These are phyloP conservation scores for Clarias pachynema DNA, from an alignment of 2,797 vertebrate species.

Conservation along the genomic window DNA sequence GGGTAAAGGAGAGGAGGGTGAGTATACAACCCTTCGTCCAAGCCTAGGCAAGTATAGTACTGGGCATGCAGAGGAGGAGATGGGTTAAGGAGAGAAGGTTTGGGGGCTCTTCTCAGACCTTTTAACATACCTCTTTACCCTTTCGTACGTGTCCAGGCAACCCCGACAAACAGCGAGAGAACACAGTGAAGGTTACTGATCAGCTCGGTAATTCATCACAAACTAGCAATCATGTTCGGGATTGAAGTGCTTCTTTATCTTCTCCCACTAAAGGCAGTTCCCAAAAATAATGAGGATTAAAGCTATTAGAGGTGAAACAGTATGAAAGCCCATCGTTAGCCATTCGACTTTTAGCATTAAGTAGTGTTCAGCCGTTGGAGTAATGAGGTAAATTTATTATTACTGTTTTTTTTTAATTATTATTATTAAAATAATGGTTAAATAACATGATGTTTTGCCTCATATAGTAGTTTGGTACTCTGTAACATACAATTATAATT, in stretches of 20 bases:
- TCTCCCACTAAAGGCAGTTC: neutral
- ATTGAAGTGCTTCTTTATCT: neutral
- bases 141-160: conserved; percentile 88
- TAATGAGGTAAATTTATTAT: neutral
- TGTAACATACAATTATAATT: neutral
- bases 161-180: conserved; percentile 88
- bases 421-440: neutral
- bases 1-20: conserved; percentile 26
- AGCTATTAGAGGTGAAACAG: conserved; percentile 12
- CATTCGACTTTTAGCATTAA: conserved; percentile 7
- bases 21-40: conserved; percentile 16
- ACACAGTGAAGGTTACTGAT: conserved; percentile 86
- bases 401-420: neutral
- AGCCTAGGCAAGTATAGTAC: conserved; percentile 20
- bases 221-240: conserved; percentile 29
- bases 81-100: conserved; percentile 36
- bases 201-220: conserved; percentile 23
- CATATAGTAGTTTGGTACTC: neutral
- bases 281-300: conserved; percentile 18
- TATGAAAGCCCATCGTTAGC: neutral
- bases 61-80: conserved; percentile 63
- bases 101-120: conserved; percentile 73
- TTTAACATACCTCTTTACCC: conserved; percentile 98
- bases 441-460: neutral
- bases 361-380: neutral